phyloP scores from a whole-genome alignment of 2,113 vertebrate genomes.

The Rissa tridactyla region DNA sequence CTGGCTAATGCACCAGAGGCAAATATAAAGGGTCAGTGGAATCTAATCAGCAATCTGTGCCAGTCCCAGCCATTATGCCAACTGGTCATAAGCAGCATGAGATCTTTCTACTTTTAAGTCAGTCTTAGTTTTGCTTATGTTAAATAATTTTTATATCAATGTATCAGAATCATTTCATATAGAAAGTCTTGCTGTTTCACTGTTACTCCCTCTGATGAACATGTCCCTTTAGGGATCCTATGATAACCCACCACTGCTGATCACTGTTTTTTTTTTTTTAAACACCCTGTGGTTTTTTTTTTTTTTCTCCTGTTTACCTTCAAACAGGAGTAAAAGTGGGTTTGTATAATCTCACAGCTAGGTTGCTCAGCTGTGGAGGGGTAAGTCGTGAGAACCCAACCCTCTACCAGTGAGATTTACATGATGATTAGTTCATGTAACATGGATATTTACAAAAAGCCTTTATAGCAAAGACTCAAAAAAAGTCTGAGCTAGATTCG shows the following conservation, averaged over 20 bases:
- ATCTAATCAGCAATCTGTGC: background rate
- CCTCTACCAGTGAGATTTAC: background rate
- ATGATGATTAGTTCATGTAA: background rate
- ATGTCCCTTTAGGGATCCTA: background rate
- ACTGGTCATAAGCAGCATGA: background rate
- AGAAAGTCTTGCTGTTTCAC: background rate
- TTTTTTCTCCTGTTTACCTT: background rate
- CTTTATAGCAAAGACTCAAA: background rate
- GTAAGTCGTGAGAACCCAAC: rapidly evolving
- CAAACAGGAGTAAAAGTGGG: background rate
- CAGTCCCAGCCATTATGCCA: background rate
- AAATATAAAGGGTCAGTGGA: background rate
- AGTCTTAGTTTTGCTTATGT: background rate
- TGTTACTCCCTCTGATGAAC: too few species aligned
- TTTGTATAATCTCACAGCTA: background rate
- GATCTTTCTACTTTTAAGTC: background rate
- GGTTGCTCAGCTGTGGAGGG: background rate
- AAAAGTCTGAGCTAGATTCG: background rate
- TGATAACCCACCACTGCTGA: background rate
- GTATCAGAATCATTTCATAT: background rate
- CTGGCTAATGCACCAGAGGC: background rate
- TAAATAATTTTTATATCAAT: background rate
- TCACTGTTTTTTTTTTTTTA: background rate
- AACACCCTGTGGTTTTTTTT: background rate
- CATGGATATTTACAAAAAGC: background rate